Evolutionary conservation across 1,140 invertebrate species (phyloP).

Genomic region (Lepidurus couesii): DNA sequence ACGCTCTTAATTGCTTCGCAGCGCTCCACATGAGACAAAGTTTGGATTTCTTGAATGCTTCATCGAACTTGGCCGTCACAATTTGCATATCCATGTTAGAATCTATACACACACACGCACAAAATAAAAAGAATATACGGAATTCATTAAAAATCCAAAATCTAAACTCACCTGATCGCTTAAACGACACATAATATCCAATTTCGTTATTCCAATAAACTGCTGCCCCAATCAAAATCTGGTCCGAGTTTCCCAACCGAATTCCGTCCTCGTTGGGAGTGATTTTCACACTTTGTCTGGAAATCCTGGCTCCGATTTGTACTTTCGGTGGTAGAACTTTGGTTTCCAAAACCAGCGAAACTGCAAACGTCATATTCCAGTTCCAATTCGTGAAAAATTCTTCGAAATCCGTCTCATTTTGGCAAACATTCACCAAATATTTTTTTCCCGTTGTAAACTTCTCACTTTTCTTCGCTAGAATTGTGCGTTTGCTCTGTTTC

Average conservation of each 20-base stretch:
- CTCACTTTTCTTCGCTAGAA: not conserved
- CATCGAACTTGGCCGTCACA: not conserved
- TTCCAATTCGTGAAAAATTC: not conserved
- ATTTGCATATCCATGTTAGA: not conserved
- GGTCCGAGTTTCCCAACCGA: not conserved
- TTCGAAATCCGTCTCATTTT: not conserved
- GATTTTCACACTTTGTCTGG: not conserved
- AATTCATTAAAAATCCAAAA: not conserved
- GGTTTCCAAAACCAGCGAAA: not conserved
- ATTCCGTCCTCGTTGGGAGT: not conserved
- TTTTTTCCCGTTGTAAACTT: not conserved
- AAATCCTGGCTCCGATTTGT: not conserved
- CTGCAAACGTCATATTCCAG: not conserved
- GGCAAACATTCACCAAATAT: not conserved
- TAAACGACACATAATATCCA: conserved; percentile 13
- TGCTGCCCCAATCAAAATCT: not conserved
- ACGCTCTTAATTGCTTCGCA: not conserved
- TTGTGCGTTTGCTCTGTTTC: not conserved
- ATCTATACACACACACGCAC: not conserved
- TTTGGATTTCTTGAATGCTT: not conserved
- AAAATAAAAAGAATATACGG: not conserved
- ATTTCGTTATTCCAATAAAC: not conserved
- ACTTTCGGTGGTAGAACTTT: not conserved
- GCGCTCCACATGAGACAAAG: not conserved
- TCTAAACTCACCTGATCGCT: not conserved